These are phyloP conservation scores for Perodicticus potto DNA, from an alignment of 2,797 vertebrate genomes.

Conservation along the genomic window DNA sequence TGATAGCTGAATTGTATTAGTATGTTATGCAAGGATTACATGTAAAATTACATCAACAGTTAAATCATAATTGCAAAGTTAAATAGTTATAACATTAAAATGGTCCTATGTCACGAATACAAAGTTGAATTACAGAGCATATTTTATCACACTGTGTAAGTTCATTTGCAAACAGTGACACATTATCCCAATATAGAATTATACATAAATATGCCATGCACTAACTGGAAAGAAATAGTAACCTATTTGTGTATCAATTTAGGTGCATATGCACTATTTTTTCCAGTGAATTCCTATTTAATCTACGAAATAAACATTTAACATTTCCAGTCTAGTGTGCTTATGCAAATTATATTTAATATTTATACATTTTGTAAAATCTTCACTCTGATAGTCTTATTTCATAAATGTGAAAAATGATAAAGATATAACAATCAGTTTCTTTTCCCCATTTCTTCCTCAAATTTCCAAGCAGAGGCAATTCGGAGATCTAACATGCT, in stretches of 20 bases:
- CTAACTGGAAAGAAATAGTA: constrained; percentile 55
- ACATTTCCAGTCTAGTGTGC: constrained; percentile 24
- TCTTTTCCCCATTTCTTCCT: background rate
- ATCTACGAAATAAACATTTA: constrained; percentile 45
- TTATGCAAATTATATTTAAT: constrained; percentile 17
- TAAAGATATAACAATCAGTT: background rate
- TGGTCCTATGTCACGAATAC: background rate
- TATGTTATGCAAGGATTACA: constrained; percentile 66
- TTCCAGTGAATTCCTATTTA: background rate
- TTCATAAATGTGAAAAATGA: constrained; percentile 24
- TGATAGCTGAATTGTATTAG: constrained; percentile 70
- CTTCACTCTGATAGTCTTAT: constrained; percentile 39
- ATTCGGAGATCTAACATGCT: background rate
- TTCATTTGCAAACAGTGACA: constrained; percentile 62
- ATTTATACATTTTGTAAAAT: constrained; percentile 9
- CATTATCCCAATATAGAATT: constrained; percentile 2
- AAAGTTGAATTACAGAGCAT: constrained; percentile 38
- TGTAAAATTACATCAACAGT: constrained; percentile 52
- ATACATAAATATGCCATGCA: constrained; percentile 49
- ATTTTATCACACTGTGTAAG: constrained; percentile 37
- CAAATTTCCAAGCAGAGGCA: constrained; percentile 37
- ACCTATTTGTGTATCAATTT: constrained; percentile 1
- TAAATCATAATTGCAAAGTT: constrained; percentile 41
- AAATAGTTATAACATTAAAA: constrained; percentile 14
- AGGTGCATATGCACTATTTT: background rate